Percentiles rank a stretch among this genome's conserved stretches.
Evolutionary conservation across 2,797 vertebrate species (phyloP).

Genomic region (Moxostoma hubbsi): DNA sequence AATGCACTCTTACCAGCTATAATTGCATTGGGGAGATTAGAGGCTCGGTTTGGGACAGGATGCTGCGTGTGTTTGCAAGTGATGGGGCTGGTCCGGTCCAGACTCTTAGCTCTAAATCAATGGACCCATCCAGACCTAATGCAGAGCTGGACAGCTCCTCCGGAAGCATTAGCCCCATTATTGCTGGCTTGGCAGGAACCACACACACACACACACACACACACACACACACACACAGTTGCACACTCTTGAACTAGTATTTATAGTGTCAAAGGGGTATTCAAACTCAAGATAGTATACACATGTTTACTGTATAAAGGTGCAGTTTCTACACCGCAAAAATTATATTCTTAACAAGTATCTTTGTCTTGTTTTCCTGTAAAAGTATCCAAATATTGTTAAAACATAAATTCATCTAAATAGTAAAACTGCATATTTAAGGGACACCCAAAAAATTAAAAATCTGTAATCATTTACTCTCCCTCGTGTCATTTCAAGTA

Average conservation of each 20-base stretch:
- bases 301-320: background rate
- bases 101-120: slow-evolving; percentile 96
- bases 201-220: slow-evolving; percentile 47
- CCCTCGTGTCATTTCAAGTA: too few relatives aligned
- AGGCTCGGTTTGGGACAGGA: slow-evolving; percentile 94
- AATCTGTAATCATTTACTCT: too few relatives aligned
- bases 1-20: slow-evolving; percentile 95
- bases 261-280: slow-evolving; percentile 37
- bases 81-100: slow-evolving; percentile 72
- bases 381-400: too few relatives aligned
- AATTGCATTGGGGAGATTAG: slow-evolving; percentile 99
- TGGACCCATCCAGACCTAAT: slow-evolving; percentile 94
- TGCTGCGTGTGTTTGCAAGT: slow-evolving; percentile 73
- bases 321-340: too few relatives aligned
- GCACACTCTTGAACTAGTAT: slow-evolving; percentile 32
- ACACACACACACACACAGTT: slow-evolving; percentile 27
- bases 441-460: too few relatives aligned
- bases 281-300: background rate
- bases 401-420: background rate
- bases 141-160: slow-evolving; percentile 95
- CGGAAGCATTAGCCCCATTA: slow-evolving; percentile 99
- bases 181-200: slow-evolving; percentile 86
- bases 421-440: too few relatives aligned
- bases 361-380: too few relatives aligned
- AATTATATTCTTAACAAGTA: background rate